Conservation (phyloP, 2,888 invertebrate genomes). For the Ophion costatus region DNA sequence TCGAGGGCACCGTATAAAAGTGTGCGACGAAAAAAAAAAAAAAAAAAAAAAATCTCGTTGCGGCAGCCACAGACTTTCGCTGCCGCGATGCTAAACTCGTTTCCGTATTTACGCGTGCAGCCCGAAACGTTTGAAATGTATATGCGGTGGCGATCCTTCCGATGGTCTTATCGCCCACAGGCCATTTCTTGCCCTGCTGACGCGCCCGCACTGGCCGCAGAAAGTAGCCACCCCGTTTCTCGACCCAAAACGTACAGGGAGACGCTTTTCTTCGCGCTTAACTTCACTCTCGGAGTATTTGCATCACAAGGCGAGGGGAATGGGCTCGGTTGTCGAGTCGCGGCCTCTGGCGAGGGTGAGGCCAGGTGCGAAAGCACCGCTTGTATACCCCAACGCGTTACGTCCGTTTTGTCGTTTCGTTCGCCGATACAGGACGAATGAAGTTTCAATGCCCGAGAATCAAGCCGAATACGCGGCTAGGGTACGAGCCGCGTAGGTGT, state of each 20-base stretch:
- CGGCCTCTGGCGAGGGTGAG: constrained; percentile 45
- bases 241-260: constrained; percentile 1
- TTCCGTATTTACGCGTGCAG: constrained; percentile 59
- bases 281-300: constrained; percentile 47
- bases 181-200: constrained; percentile 23
- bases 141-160: constrained; percentile 47
- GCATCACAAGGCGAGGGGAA: constrained; percentile 52
- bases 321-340: background rate
- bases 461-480: constrained; percentile 17
- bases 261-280: constrained; percentile 45
- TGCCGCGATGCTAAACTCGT: constrained; percentile 56
- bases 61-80: background rate
- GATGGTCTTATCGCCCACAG: constrained; percentile 53
- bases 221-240: constrained; percentile 11
- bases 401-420: constrained; percentile 43
- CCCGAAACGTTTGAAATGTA: constrained; percentile 45
- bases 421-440: constrained; percentile 26
- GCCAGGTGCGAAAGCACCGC: constrained; percentile 49
- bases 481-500: background rate
- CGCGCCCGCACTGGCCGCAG: background rate
- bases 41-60: no score
- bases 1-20: constrained; percentile 47
- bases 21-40: constrained; percentile 19
- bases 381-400: constrained; percentile 9
- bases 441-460: constrained; percentile 25